A percentile compares a stretch with the other conserved stretches of the same genome.
phyloP scores from a whole-genome alignment of 2,888 invertebrate genomes.

The Eulithis prunata region DNA sequence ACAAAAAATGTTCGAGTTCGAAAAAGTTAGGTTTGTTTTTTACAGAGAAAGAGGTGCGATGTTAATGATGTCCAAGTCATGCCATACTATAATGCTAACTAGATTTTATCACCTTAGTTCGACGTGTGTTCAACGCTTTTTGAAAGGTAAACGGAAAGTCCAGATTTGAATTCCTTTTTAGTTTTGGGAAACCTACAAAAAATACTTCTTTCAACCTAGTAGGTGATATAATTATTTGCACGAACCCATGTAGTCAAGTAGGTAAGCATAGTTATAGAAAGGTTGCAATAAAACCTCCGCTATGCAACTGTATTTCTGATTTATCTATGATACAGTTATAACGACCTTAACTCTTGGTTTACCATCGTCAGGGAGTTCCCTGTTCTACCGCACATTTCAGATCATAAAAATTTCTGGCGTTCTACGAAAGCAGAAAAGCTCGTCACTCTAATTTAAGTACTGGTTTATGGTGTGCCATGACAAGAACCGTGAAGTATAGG shows the following conservation, averaged over 20 bases:
- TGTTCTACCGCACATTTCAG: background rate
- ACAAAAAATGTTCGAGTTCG: background rate
- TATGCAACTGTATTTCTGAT: conserved; percentile 22
- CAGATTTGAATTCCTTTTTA: too few species aligned
- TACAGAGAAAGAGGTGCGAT: background rate
- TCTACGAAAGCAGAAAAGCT: too few species aligned
- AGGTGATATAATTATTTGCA: too few species aligned
- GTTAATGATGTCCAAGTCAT: background rate
- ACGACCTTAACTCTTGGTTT: conserved; percentile 8
- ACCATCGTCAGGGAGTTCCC: conserved; percentile 4
- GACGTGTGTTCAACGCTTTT: too few species aligned
- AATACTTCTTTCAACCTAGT: too few species aligned
- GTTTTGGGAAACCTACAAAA: too few species aligned
- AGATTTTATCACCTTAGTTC: background rate
- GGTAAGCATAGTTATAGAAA: conserved; percentile 3
- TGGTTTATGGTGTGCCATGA: too few species aligned
- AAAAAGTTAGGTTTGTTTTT: background rate
- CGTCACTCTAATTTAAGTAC: too few species aligned
- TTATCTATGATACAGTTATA: conserved; percentile 19
- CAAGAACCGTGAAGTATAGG: too few species aligned
- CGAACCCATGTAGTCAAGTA: background rate
- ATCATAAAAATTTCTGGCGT: too few species aligned
- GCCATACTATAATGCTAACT: background rate
- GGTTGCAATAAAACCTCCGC: conserved; percentile 20
- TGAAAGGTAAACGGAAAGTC: too few species aligned